phyloP scores from a whole-genome alignment of 2,113 vertebrate species.

The Anhinga rufa region DNA sequence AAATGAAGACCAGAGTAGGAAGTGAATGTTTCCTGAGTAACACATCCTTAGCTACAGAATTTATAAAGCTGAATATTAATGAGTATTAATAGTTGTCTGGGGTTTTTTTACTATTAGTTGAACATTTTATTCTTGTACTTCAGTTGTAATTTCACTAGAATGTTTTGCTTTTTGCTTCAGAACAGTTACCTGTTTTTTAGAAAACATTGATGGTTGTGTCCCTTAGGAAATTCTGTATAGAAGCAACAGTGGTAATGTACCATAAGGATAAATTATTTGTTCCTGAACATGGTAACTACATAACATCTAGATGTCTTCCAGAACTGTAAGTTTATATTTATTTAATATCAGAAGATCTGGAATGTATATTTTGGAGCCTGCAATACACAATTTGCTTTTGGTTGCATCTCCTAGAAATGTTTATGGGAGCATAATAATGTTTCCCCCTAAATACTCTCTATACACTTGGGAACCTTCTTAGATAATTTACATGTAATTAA shows the following conservation, averaged over 20 bases:
- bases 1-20: neutral
- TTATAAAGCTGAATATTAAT: neutral
- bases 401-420: constrained; percentile 22
- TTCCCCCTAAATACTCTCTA: constrained; percentile 40
- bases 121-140: neutral
- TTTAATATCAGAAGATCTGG: constrained; percentile 1
- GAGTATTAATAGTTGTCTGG: neutral
- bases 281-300: neutral
- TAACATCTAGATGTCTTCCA: neutral
- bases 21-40: neutral
- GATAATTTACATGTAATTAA: constrained; percentile 59
- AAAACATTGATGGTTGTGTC: constrained; percentile 1
- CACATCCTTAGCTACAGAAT: neutral
- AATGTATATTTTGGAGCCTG: neutral
- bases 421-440: constrained; percentile 27
- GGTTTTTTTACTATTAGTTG: neutral
- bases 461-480: constrained; percentile 27
- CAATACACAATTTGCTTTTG: constrained; percentile 36
- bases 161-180: neutral
- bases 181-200: neutral
- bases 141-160: neutral
- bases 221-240: constrained; percentile 30
- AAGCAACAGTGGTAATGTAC: neutral
- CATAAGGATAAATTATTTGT: constrained; percentile 17
- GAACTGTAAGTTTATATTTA: neutral